Evolutionary conservation across 2,888 invertebrate species (phyloP).

Genomic region (Mesoligia furuncula): DNA sequence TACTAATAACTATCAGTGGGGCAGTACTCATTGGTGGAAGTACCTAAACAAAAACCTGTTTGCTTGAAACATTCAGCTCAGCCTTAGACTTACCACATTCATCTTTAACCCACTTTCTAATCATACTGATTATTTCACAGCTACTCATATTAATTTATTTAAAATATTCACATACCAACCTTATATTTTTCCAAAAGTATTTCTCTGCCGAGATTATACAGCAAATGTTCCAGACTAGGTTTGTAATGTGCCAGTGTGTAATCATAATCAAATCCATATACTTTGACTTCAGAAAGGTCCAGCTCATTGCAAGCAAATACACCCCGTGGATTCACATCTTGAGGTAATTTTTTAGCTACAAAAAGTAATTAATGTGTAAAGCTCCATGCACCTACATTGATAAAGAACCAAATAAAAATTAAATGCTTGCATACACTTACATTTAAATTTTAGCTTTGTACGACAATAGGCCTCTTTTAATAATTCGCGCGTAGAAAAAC

Average conservation of each 20-base stretch:
- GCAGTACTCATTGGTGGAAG: background rate
- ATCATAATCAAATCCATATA: conserved; percentile 99
- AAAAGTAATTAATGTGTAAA: conserved; percentile 57
- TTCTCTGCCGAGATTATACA: conserved; percentile 97
- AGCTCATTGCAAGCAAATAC: conserved; percentile 99
- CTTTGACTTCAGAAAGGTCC: conserved; percentile 96
- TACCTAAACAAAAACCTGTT: conserved; percentile 13
- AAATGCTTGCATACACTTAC: conserved; percentile 87
- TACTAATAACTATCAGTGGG: background rate
- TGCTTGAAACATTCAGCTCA: background rate
- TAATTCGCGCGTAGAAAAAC: conserved; percentile 84
- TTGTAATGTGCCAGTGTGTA: conserved; percentile 99
- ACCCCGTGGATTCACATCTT: conserved; percentile 95
- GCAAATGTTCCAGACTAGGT: conserved; percentile 95
- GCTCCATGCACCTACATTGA: background rate
- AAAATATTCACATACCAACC: conserved; percentile 87
- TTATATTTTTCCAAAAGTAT: conserved; percentile 96
- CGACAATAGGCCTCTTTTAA: conserved; percentile 91
- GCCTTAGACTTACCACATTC: background rate
- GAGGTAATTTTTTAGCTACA: conserved; percentile 96
- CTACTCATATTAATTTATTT: background rate
- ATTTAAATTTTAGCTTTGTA: conserved; percentile 93
- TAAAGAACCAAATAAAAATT: conserved; percentile 3
- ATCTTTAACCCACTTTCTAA: background rate
- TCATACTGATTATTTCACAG: background rate